Evolutionary conservation across 2,888 invertebrate species (phyloP).

Genomic region (Melinaea menophilus): DNA sequence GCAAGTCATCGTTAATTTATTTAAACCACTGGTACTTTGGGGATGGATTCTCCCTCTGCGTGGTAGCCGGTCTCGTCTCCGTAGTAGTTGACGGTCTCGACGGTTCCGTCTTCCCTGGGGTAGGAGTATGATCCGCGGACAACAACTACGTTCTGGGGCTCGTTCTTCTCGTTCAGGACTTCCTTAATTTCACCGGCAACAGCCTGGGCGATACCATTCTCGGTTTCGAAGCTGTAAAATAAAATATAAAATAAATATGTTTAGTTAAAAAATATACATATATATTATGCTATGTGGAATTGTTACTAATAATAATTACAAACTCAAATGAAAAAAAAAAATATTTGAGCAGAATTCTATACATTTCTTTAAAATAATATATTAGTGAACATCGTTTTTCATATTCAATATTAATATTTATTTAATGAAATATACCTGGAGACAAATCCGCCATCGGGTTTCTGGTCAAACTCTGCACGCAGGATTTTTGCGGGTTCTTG

Average conservation of each 20-base stretch:
- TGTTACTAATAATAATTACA: too few relatives aligned
- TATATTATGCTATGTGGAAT: too few relatives aligned
- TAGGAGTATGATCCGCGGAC: slow-evolving; percentile 79
- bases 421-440: slow-evolving; percentile 42
- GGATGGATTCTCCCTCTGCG: slow-evolving; percentile 79
- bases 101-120: slow-evolving; percentile 73
- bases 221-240: slow-evolving; percentile 69
- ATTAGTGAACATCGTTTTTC: too few relatives aligned
- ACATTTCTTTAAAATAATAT: too few relatives aligned
- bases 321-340: too few relatives aligned
- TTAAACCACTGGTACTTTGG: slow-evolving; percentile 61
- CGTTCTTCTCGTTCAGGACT: slow-evolving; percentile 75
- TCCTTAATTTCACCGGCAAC: slow-evolving; percentile 69
- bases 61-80: slow-evolving; percentile 82
- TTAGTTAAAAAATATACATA: too few relatives aligned
- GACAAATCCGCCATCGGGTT: slow-evolving; percentile 52
- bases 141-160: slow-evolving; percentile 73
- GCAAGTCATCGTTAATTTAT: slow-evolving; percentile 34
- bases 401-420: background rate
- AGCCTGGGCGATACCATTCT: slow-evolving; percentile 72
- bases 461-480: slow-evolving; percentile 43
- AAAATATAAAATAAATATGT: background rate
- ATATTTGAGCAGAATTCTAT: too few relatives aligned
- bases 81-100: slow-evolving; percentile 68
- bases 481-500: slow-evolving; percentile 42